These are phyloP conservation scores for Pocota personata DNA, from an alignment of 2,888 invertebrate genomes.

Conservation along the genomic window DNA sequence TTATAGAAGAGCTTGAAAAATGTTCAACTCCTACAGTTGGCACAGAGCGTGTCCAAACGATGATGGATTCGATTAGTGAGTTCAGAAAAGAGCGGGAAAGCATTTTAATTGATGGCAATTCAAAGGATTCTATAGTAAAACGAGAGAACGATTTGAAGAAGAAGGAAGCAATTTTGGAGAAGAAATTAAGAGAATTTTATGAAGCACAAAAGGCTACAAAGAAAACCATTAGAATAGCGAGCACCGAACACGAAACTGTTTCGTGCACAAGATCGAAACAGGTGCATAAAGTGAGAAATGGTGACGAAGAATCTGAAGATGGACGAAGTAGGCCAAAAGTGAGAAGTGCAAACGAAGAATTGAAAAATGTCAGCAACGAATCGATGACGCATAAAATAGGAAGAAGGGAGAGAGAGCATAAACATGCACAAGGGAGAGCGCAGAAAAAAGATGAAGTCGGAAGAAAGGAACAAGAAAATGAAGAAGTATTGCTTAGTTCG, in stretches of 20 bases:
- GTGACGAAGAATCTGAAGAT: not conserved
- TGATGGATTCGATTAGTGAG: conserved; percentile 76
- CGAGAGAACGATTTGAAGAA: conserved; percentile 77
- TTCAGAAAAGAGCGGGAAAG: conserved; percentile 78
- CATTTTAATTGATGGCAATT: conserved; percentile 74
- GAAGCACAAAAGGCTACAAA: conserved; percentile 71
- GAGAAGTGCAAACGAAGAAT: not conserved
- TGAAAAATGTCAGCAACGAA: not conserved
- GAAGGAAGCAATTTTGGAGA: conserved; percentile 77
- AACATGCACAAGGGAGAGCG: not conserved
- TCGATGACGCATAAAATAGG: not conserved
- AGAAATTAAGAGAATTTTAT: conserved; percentile 76
- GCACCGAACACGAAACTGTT: not conserved
- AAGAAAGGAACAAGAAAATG: not conserved
- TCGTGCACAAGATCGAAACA: not conserved
- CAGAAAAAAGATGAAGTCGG: no score
- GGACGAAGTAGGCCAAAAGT: not conserved
- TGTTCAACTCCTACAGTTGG: conserved; percentile 62
- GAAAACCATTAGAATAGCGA: no score
- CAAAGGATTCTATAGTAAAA: conserved; percentile 60
- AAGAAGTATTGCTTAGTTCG: conserved; percentile 3
- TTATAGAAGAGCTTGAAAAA: conserved; percentile 78
- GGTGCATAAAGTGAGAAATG: conserved; percentile 1
- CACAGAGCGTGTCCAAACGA: conserved; percentile 35
- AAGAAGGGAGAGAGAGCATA: not conserved